phyloP scores from a whole-genome alignment of 2,797 vertebrate genomes.

The Champsocephalus esox region DNA sequence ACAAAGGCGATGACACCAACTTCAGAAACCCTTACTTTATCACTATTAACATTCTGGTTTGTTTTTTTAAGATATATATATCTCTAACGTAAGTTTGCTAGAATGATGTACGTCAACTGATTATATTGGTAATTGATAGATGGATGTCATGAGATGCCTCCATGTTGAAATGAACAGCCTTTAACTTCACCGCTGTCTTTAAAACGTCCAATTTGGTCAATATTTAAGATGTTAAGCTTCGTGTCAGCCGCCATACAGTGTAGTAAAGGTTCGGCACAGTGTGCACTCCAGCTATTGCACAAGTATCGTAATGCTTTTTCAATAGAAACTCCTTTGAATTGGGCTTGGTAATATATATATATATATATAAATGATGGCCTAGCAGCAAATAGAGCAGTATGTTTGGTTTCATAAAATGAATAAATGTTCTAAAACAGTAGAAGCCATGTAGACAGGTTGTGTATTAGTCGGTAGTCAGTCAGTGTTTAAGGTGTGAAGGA shows the following conservation, averaged over 20 bases:
- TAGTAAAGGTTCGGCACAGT: not conserved
- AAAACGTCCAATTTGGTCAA: no score
- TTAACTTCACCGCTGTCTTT: no score
- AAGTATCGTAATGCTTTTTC: slow-evolving; percentile 7
- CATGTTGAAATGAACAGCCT: no score
- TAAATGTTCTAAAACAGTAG: slow-evolving; percentile 17
- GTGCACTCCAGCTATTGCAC: slow-evolving; percentile 20
- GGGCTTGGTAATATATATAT: no score
- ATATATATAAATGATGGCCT: not conserved
- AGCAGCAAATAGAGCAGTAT: not conserved
- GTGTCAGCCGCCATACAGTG: not conserved
- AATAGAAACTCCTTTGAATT: not conserved
- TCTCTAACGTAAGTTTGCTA: no score
- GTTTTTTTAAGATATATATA: no score
- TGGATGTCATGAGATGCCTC: no score
- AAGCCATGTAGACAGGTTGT: slow-evolving; percentile 9
- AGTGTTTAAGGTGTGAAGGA: slow-evolving; percentile 43
- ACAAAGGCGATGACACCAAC: slow-evolving; percentile 14
- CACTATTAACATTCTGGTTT: no score
- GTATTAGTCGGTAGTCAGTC: slow-evolving; percentile 29
- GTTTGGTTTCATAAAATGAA: not conserved
- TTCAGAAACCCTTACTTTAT: slow-evolving; percentile 1
- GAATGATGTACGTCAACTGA: no score
- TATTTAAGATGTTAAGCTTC: no score
- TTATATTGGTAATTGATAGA: no score